phyloP scores from a whole-genome alignment of 2,888 invertebrate genomes.

The Drosophila helvetica region DNA sequence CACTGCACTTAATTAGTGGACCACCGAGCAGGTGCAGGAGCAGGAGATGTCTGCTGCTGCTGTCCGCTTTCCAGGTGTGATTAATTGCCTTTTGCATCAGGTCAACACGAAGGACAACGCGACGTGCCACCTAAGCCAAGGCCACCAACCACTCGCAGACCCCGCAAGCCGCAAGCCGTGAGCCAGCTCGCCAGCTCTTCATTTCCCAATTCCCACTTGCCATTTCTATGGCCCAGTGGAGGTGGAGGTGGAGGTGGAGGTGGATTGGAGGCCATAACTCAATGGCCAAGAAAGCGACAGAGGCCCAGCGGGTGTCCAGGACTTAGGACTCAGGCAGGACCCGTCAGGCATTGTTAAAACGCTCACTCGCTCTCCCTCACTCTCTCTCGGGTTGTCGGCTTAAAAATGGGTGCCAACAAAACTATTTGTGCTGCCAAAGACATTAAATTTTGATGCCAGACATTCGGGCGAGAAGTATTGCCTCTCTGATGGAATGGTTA shows the following conservation, averaged over 20 bases:
- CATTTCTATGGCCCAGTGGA: background rate
- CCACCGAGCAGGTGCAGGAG: no score
- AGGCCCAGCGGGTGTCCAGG: background rate
- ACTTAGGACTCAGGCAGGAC: background rate
- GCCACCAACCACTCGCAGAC: background rate
- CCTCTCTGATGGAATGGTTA: constrained; percentile 36
- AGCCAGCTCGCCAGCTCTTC: no score
- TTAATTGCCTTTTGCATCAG: constrained; percentile 39
- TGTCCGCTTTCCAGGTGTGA: constrained; percentile 12
- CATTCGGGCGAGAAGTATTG: constrained; percentile 19
- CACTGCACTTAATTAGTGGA: constrained; percentile 35
- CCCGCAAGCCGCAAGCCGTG: background rate
- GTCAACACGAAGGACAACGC: background rate
- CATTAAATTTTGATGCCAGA: constrained; percentile 71
- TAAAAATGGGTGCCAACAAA: constrained; percentile 61
- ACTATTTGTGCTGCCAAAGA: constrained; percentile 66
- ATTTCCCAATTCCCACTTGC: background rate
- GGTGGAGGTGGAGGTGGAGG: no score
- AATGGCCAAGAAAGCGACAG: background rate
- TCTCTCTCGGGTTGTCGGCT: constrained; percentile 17
- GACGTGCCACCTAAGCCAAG: background rate
- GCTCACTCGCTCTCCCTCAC: background rate
- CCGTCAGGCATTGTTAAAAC: background rate
- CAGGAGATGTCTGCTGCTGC: background rate
- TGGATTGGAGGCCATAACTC: background rate